phyloP scores from a whole-genome alignment of 2,888 invertebrate genomes.

The Ischnus inquisitorius region DNA sequence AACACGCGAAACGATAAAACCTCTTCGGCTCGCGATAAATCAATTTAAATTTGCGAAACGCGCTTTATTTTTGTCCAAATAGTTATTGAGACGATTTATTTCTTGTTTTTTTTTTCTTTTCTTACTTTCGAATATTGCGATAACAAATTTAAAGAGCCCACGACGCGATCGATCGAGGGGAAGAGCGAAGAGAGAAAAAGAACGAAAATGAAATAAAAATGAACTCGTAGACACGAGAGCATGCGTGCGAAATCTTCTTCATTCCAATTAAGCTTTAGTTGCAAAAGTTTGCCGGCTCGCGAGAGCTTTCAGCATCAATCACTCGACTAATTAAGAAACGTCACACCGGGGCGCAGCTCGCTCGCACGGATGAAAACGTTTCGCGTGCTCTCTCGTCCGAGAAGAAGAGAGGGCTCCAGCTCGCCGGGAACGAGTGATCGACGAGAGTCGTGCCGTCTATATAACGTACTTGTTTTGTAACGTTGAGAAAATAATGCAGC shows the following conservation, averaged over 20 bases:
- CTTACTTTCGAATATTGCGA: constrained; percentile 8
- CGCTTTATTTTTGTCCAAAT: too few species aligned
- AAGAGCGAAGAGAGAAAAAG: constrained; percentile 8
- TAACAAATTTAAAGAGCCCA: constrained; percentile 13
- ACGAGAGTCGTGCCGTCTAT: constrained; percentile 47
- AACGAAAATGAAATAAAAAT: too few species aligned
- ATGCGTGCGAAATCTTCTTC: constrained; percentile 61
- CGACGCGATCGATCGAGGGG: background rate
- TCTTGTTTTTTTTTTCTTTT: background rate
- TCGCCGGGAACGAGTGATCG: constrained; percentile 62
- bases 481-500: constrained; percentile 47
- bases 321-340: constrained; percentile 69
- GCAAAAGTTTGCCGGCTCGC: constrained; percentile 63
- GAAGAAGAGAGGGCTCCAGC: constrained; percentile 45
- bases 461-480: constrained; percentile 5
- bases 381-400: constrained; percentile 62
- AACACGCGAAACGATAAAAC: constrained; percentile 21
- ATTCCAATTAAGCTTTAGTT: constrained; percentile 65
- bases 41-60: constrained; percentile 31
- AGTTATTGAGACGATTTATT: background rate
- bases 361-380: constrained; percentile 66
- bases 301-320: constrained; percentile 74
- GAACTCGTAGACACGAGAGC: constrained; percentile 34
- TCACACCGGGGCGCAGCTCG: constrained; percentile 69
- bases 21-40: constrained; percentile 6